These are phyloP conservation scores for Oscheius onirici DNA, from an alignment of 2,888 invertebrate species.

Conservation along the genomic window DNA sequence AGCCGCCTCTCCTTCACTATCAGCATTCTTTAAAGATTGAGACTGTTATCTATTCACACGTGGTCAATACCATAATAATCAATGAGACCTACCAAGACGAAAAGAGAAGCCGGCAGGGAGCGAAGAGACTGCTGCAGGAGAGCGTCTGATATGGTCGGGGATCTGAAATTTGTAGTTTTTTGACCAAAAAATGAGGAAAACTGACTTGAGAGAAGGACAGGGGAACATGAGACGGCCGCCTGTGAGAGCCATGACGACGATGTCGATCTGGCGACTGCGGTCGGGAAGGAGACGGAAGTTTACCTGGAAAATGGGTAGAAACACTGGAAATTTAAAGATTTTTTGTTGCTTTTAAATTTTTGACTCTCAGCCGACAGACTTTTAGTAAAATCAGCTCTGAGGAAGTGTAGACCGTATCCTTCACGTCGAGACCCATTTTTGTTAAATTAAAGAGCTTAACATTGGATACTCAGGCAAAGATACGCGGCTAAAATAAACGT, in stretches of 20 bases:
- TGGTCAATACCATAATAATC: too few species aligned
- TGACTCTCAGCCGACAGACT: background rate
- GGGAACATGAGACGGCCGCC: conserved; percentile 59
- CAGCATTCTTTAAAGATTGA: background rate
- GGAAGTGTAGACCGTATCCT: too few species aligned
- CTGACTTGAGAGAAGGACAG: conserved; percentile 41
- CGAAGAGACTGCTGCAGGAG: conserved; percentile 48
- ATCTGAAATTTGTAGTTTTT: conserved; percentile 32
- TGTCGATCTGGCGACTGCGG: conserved; percentile 36
- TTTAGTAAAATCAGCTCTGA: too few species aligned
- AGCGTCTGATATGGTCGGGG: conserved; percentile 39
- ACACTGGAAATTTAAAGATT: too few species aligned
- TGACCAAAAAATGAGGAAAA: background rate
- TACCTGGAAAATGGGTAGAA: conserved; percentile 33
- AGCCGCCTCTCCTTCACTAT: too few species aligned
- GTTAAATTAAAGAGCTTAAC: too few species aligned
- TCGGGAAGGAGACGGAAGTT: conserved; percentile 47
- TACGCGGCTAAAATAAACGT: too few species aligned
- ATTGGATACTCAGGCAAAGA: too few species aligned
- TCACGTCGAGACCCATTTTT: too few species aligned
- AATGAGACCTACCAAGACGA: conserved; percentile 47
- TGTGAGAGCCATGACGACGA: conserved; percentile 56
- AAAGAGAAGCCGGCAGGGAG: conserved; percentile 54
- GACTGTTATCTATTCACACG: background rate
- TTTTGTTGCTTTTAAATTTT: background rate